Base-by-base conservation (phyloP, 2,888 invertebrate genomes). In the Scelioninae gen. 1 region DNA sequence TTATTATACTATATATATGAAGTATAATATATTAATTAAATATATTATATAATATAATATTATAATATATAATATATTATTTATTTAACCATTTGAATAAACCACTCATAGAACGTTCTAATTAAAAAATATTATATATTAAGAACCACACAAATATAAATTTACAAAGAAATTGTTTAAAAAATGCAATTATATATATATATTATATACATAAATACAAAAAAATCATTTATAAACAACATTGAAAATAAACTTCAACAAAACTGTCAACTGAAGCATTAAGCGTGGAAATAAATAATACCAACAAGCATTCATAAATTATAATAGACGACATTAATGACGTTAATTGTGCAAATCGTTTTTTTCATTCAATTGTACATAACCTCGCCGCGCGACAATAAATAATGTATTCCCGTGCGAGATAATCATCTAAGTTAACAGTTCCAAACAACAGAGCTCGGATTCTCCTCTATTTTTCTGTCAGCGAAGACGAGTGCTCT, bases 401-500 rank as follows among this genome's bases (percentile, higher is more conserved):
- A 55, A 32, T 32, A 32, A 55, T 32, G 32, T 32, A 40, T 58
- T 34, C 58, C 11, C 16, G 40, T 58, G 10, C 11, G 16, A 38
- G 58, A 58, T 40, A 58, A 40, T 58, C 38, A 58, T 58, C 58
- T 40, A 58, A 58, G 58, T 40, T 58, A 58, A 40, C 40, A 62
- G 13, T 62, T 62, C n/a, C 31, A 45, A 62, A 62, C 45, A 62
- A 62, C 65, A 65, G 29, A 60, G 8, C 58, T 32, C 5, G 29
- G 55, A 65, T 65, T 9, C 29, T 16, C 56, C 9, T 13, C 16
- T 15, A 63, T 11, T 45, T 63, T 63, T 63, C 34, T 47, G 40
- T 23, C 53, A 53, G 31, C 53, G 11, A 32, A 32, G 53, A 53
- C 53, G 29, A 16, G n/a, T 60, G 9, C 60, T 45, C 23, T 60